Base-by-base conservation (phyloP, 2,888 invertebrate species). In the Colostygia pectinataria region DNA sequence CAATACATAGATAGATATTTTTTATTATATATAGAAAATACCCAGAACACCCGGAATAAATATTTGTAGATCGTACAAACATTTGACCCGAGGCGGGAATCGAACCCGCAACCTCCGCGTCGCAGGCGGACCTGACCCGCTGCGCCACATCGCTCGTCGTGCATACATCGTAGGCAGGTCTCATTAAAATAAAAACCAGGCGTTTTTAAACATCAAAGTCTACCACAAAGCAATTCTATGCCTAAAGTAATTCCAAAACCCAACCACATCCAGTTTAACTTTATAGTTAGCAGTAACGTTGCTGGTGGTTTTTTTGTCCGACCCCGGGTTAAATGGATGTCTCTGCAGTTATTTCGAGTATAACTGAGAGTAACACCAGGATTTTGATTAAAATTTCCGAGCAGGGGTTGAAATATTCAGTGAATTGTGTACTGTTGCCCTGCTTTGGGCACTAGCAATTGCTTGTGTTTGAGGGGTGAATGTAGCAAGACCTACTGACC, bases 341-440 rank as follows among this genome's bases (percentile, higher is more conserved):
- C 41, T 34, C 39, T 40, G 38, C 38, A 46, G 51, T 46, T 45
- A 45, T 46, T 42, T 41, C 29, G 33, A 33, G 45, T 46, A 41
- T 34, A 41, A 43, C 52, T 46, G 51, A 46, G 52, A 52, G 46
- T 52, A 39, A 52, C 42, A 52, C 38, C 33, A 29, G 52, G 46
- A 31, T 52, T 52, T 52, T 38, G 46, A 52, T 52, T 46, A 46
- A 52, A 52, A 46, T 46, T 52, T 52, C 47, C 43, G 46, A 42
- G 52, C 34, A 23, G 32, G 6, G 32, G 20, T 13, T 41, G 51
- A 40, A 51, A 45, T 45, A 37, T 45, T 41, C 27, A 37, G 12
- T 34, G 50, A 10, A 43, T 43, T 38, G 12, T 34, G 50, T n/a
- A 43, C 38, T 38, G 28, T 27, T 32, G 45, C 32, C 32, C 15